These are phyloP conservation scores for Eupeodes latifasciatus DNA, from an alignment of 2,888 invertebrate genomes.

Conservation along the genomic window DNA sequence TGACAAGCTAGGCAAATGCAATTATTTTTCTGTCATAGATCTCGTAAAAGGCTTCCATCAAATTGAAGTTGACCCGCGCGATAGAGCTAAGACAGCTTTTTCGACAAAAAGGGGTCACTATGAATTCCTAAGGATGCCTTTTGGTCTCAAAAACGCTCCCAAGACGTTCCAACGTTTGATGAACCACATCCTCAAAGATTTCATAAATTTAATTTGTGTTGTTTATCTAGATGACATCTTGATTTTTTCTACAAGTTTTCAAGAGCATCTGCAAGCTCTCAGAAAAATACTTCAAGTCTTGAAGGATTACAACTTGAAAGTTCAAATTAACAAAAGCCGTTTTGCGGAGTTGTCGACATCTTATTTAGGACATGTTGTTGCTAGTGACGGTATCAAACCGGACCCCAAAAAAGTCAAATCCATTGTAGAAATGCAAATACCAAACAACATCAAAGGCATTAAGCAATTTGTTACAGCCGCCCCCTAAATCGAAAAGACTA, in stretches of 20 bases:
- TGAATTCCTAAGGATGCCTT: conserved; percentile 2
- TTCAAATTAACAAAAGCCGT: not conserved
- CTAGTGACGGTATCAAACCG: not conserved
- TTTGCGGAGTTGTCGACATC: not conserved
- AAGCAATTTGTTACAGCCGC: too few species aligned
- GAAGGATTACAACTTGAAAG: not conserved
- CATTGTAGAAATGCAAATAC: conserved; percentile 2
- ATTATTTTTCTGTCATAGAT: not conserved
- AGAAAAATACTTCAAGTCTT: not conserved
- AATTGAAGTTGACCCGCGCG: not conserved
- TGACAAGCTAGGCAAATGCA: too few species aligned
- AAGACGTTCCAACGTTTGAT: not conserved
- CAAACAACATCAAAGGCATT: conserved; percentile 1
- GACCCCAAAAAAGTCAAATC: conserved; percentile 3
- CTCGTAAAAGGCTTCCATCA: not conserved
- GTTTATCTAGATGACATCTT: conserved; percentile 6
- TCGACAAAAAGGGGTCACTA: not conserved
- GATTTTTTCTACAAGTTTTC: conserved; percentile 6
- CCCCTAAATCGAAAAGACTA: too few species aligned
- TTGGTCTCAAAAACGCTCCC: not conserved
- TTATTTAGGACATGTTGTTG: conserved; percentile 7
- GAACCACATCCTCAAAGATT: conserved; percentile 1
- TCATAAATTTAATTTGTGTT: conserved; percentile 3
- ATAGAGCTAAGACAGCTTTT: not conserved
- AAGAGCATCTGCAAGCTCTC: conserved; percentile 7